phyloP scores from a whole-genome alignment of 2,113 vertebrate species.

The Cynoglossus semilaevis region DNA sequence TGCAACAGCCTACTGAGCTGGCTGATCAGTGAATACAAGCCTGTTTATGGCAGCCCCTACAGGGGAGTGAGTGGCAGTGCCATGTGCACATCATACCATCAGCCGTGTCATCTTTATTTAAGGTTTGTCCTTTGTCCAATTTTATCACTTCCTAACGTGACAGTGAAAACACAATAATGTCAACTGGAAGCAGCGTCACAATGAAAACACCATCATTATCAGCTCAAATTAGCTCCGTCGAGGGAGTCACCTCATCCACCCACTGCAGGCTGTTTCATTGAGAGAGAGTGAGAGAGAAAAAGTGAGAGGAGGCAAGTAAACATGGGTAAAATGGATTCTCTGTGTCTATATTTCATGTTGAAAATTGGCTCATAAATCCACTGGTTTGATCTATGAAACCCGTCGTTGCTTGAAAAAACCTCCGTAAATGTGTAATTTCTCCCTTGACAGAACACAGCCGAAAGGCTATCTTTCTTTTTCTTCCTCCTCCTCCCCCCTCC shows the following conservation, averaged over 20 bases:
- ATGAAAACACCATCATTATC: slow-evolving; percentile 30
- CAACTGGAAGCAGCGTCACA: neutral
- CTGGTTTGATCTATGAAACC: slow-evolving; percentile 95
- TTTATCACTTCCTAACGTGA: neutral
- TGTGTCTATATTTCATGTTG: slow-evolving; percentile 99
- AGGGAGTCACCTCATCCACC: slow-evolving; percentile 21
- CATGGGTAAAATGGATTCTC: slow-evolving; percentile 88
- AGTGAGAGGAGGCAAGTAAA: slow-evolving; percentile 69
- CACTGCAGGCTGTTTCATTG: slow-evolving; percentile 42
- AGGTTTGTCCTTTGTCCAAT: neutral
- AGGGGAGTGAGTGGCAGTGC: no score
- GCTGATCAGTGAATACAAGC: no score
- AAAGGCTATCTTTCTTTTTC: slow-evolving; percentile 94
- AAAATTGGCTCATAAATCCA: slow-evolving; percentile 99
- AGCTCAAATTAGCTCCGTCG: slow-evolving; percentile 16
- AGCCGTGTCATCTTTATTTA: neutral
- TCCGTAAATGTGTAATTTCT: slow-evolving; percentile 99
- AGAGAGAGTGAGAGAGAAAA: slow-evolving; percentile 50
- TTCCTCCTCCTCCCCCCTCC: slow-evolving; percentile 54
- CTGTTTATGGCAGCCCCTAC: no score
- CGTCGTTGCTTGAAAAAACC: slow-evolving; percentile 98
- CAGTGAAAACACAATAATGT: neutral
- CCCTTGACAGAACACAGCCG: slow-evolving; percentile 97
- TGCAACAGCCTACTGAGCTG: no score
- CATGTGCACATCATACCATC: no score